Evolutionary conservation across 2,888 invertebrate genomes (phyloP).

Genomic region (Cheilosia soror): DNA sequence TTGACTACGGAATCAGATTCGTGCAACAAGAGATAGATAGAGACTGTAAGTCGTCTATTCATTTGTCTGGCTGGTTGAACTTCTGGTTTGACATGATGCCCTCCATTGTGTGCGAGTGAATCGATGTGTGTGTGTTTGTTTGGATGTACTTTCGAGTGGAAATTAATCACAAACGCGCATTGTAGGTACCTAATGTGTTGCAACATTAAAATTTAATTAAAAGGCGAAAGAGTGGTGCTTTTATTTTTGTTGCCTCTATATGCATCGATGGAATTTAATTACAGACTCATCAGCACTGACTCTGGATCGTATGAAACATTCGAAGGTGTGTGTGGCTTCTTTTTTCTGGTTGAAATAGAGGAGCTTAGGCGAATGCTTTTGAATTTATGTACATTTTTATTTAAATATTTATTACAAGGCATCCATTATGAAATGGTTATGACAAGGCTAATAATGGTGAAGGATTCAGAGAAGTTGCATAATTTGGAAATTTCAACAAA

Average conservation of each 20-base stretch:
- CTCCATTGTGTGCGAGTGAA: constrained; percentile 33
- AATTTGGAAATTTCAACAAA: too few species aligned
- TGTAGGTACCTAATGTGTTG: constrained; percentile 45
- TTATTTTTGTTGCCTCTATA: constrained; percentile 22
- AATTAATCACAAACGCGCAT: constrained; percentile 64
- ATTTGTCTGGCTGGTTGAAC: constrained; percentile 40
- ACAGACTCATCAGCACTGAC: constrained; percentile 16
- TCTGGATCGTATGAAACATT: not conserved
- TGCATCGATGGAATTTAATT: constrained; percentile 69
- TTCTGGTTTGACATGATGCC: constrained; percentile 56
- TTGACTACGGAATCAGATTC: constrained; percentile 46
- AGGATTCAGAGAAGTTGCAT: too few species aligned
- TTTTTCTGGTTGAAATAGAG: too few species aligned
- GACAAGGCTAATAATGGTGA: too few species aligned
- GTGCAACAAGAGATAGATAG: not conserved
- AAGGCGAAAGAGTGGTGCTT: constrained; percentile 37
- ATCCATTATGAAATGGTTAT: too few species aligned
- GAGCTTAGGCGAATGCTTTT: too few species aligned
- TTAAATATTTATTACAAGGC: too few species aligned
- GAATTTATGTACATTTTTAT: too few species aligned
- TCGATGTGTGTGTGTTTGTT: constrained; percentile 6
- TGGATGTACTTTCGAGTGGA: constrained; percentile 7
- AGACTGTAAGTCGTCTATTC: constrained; percentile 41
- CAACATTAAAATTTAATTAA: constrained; percentile 73
- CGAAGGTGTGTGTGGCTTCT: too few species aligned